Base-by-base conservation (phyloP, 2,113 vertebrate species). In the Muscicapa adusta region DNA sequence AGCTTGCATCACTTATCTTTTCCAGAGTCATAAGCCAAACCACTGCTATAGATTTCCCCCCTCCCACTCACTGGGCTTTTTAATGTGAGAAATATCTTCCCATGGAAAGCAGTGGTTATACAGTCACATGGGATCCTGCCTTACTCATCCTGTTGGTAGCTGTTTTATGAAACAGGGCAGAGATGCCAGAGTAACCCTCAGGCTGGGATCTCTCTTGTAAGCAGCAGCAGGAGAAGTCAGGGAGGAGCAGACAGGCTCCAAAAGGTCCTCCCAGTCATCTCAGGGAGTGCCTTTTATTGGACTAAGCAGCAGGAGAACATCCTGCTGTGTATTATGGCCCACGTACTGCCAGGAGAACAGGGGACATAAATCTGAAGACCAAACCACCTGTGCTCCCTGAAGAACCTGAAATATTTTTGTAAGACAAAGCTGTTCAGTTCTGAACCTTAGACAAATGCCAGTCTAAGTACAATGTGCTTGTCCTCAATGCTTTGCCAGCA, bases 61-160 rank as follows among this genome's bases (percentile, higher is more conserved):
- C 79, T 94, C 95, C 90, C 65, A 96, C 93, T 90, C 45, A 0
- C 76, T 86, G 90, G 85, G 74, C 85, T 91, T 93, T 94, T 68
- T 94, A 94, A 86, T 53, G 12, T 80, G 88, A 90, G 79, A 95
- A 96, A 90, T 92, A 91, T 90, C 93, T 95, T 96, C 92, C 91
- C 90, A 68, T 77, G 88, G 79, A 96, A 93, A 93, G 85, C 90
- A 71, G 85, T 86, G 76, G 93, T 95, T 93, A 38, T 14, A 3
- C 18, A 72, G 85, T 83, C 95, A 90, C 94, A 86, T 18, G 94
- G 93, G 85, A 96, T 86, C 67, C 79, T 57, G 88, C 28, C 85
- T 95, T 91, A 88, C 56, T 96, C 96, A 96, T n/a, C 9, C 75
- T 79, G 50, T 88, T 96, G 89, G 85, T 85, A 88, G 93, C 79